These are phyloP conservation scores for Ctena decussata DNA, from an alignment of 2,888 invertebrate genomes.

Conservation along the genomic window DNA sequence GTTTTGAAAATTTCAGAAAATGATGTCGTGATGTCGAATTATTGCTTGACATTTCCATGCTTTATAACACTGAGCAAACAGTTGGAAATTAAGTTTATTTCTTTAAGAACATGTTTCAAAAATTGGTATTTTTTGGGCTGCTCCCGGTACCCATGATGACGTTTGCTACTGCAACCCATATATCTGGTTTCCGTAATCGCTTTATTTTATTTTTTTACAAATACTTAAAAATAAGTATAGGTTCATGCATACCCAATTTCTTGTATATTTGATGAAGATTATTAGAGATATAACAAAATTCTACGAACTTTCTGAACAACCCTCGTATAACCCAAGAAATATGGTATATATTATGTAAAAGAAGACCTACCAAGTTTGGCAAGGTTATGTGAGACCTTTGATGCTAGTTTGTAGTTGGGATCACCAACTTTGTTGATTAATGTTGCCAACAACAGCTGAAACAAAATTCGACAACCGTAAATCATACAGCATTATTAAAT, in stretches of 20 bases:
- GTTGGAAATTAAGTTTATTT: conserved; percentile 2
- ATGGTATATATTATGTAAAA: too few relatives aligned
- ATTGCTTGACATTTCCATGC: not conserved
- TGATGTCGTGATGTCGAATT: not conserved
- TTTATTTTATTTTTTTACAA: not conserved
- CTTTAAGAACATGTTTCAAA: conserved; percentile 1
- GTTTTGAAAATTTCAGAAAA: not conserved
- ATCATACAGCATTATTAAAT: too few relatives aligned
- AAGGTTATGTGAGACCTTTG: conserved; percentile 95
- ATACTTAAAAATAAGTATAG: not conserved
- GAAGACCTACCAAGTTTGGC: conserved; percentile 90
- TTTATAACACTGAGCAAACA: not conserved
- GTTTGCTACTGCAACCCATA: not conserved
- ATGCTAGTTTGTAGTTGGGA: conserved; percentile 95
- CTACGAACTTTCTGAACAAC: not conserved
- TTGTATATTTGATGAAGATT: not conserved
- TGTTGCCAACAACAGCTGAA: conserved; percentile 90
- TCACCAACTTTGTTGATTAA: conserved; percentile 98
- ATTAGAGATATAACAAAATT: conserved; percentile 4
- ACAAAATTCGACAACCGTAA: too few relatives aligned
- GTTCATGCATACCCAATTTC: not conserved
- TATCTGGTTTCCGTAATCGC: not conserved
- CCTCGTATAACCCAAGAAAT: not conserved
- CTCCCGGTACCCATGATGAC: not conserved
- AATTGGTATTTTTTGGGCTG: not conserved